Conservation (phyloP, 2,797 vertebrate genomes). For the Pteropus rufus region DNA sequence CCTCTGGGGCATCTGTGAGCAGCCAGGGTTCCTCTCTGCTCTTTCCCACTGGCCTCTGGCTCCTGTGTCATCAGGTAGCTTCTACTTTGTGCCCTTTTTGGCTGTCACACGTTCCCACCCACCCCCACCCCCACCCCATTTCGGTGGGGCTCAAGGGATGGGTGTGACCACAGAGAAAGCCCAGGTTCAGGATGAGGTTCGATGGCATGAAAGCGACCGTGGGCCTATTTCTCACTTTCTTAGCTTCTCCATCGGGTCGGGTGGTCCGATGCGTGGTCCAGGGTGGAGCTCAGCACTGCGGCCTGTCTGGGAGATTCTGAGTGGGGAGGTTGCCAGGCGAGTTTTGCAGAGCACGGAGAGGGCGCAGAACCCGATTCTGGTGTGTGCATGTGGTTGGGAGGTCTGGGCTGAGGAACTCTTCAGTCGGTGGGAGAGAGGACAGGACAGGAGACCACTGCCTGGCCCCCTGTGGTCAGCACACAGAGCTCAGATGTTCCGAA, state of each 20-base stretch:
- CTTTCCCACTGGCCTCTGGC: neutral
- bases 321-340: neutral
- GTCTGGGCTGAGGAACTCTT: neutral
- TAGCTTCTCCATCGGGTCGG: neutral
- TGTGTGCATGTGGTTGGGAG: neutral
- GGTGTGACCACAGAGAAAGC: neutral
- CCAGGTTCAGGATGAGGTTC: neutral
- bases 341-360: neutral
- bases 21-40: neutral
- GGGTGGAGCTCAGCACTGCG: neutral
- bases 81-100: neutral
- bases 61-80: neutral
- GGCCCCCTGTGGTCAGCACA: accelerated
- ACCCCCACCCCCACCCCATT: neutral
- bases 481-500: neutral
- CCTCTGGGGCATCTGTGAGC: neutral
- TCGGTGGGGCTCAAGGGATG: neutral
- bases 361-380: neutral
- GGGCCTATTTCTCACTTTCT: neutral
- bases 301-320: neutral
- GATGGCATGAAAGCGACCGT: accelerated
- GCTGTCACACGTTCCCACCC: neutral
- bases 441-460: neutral
- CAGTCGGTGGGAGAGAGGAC: neutral
- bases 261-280: neutral